Percentiles rank a stretch among this genome's conserved stretches.
phyloP scores from a whole-genome alignment of 2,113 vertebrate species.

The Naja naja region DNA sequence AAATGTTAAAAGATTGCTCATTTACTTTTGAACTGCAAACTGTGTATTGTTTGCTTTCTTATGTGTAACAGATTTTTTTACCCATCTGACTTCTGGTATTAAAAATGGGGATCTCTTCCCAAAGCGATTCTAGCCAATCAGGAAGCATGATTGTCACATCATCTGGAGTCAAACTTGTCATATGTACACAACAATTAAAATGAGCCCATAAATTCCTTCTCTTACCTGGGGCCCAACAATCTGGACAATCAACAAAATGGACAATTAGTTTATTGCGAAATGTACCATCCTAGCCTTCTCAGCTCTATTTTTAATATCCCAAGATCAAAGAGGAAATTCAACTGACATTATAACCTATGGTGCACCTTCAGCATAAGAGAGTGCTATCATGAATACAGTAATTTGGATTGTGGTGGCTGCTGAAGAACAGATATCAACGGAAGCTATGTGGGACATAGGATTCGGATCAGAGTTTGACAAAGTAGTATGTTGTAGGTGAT shows the following conservation, averaged over 20 bases:
- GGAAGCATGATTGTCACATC: background rate
- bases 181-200: background rate
- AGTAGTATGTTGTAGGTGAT: slow-evolving; percentile 47
- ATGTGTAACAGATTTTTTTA: background rate
- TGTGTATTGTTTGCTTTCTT: background rate
- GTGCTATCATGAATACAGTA: slow-evolving; percentile 68
- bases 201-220: background rate
- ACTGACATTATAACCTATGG: slow-evolving; percentile 75
- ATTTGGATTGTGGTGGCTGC: slow-evolving; percentile 59
- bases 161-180: background rate
- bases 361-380: slow-evolving; percentile 77
- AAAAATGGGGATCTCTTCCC: background rate
- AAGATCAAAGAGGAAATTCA: slow-evolving; percentile 75
- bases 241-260: background rate
- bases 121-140: background rate
- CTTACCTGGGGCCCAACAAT: background rate
- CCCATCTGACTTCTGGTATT: background rate
- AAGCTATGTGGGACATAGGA: slow-evolving; percentile 56
- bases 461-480: slow-evolving; percentile 57
- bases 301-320: slow-evolving; percentile 49
- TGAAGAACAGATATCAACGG: slow-evolving; percentile 47
- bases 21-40: slow-evolving; percentile 60
- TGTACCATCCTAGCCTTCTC: background rate
- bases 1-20: slow-evolving; percentile 74
- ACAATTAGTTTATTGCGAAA: background rate